These are phyloP conservation scores for Lophius piscatorius DNA, from an alignment of 2,113 vertebrate genomes.

Conservation along the genomic window DNA sequence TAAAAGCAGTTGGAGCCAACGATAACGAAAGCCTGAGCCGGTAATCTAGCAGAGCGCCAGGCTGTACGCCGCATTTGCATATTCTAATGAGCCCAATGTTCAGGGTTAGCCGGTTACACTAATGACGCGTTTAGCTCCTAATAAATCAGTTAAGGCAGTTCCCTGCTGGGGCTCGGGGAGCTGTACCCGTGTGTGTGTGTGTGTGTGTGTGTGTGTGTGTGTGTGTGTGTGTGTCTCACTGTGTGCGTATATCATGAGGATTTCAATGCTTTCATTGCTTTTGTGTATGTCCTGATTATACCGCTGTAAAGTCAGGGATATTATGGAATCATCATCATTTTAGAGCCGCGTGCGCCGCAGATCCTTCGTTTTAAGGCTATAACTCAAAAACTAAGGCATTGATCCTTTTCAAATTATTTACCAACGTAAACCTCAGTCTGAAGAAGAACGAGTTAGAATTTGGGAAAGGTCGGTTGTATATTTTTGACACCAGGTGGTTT, in stretches of 20 bases:
- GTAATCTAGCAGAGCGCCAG: constrained; percentile 40
- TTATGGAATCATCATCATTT: too few relatives aligned
- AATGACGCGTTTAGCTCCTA: constrained; percentile 81
- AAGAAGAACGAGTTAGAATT: too few relatives aligned
- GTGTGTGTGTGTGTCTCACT: constrained; percentile 5
- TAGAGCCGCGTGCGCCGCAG: too few relatives aligned
- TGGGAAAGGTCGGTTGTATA: too few relatives aligned
- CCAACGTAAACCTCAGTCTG: too few relatives aligned
- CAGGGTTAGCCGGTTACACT: constrained; percentile 79
- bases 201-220: constrained; percentile 12
- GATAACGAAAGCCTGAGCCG: constrained; percentile 59
- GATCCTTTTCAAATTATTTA: too few relatives aligned
- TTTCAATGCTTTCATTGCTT: neutral
- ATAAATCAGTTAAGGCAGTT: constrained; percentile 81
- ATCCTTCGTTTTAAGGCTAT: too few relatives aligned
- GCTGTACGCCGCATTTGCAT: constrained; percentile 71
- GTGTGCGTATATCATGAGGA: constrained; percentile 32
- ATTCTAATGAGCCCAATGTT: constrained; percentile 79
- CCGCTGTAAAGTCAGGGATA: too few relatives aligned
- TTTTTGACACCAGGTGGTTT: too few relatives aligned
- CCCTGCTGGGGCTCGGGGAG: constrained; percentile 63
- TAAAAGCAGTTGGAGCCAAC: constrained; percentile 52
- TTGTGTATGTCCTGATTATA: neutral
- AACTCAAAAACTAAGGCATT: too few relatives aligned
- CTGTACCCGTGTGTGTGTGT: constrained; percentile 11